Conservation (phyloP, 64 coral and sea anemone species). For the Trachythela sp. region DNA sequence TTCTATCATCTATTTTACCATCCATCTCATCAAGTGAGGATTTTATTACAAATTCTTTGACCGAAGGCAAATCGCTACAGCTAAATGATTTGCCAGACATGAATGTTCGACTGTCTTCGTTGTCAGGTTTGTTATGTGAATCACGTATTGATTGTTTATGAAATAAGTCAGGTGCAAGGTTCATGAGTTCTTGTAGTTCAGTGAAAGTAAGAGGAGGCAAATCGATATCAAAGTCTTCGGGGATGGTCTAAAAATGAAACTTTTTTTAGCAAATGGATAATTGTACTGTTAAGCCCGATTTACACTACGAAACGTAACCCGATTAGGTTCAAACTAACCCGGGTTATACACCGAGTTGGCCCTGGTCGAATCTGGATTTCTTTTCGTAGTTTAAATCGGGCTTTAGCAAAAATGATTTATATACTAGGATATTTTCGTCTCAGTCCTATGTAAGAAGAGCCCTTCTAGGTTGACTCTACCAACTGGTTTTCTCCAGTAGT, state of each 20-base stretch:
- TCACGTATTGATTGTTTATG: background rate
- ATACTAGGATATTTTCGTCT: no score
- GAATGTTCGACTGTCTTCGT: background rate
- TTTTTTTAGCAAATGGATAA: no score
- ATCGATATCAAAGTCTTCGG: background rate
- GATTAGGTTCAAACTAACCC: no score
- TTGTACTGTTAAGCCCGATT: no score
- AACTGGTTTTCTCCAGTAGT: no score
- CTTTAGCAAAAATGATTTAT: no score
- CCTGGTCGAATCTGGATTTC: no score
- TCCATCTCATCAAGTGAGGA: background rate
- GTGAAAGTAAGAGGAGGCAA: background rate
- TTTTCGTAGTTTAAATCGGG: no score
- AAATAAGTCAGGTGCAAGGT: background rate
- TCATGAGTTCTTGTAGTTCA: background rate
- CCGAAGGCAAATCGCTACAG: background rate
- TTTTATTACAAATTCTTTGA: background rate
- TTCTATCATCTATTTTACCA: background rate
- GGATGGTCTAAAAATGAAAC: background rate
- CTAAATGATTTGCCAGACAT: background rate
- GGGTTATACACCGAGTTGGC: no score
- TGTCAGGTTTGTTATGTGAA: background rate
- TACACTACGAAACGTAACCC: no score
- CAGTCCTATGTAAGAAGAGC: no score
- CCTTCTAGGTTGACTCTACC: no score